Conservation (phyloP, 1,140 invertebrate species). For the Anastrepha ludens region DNA sequence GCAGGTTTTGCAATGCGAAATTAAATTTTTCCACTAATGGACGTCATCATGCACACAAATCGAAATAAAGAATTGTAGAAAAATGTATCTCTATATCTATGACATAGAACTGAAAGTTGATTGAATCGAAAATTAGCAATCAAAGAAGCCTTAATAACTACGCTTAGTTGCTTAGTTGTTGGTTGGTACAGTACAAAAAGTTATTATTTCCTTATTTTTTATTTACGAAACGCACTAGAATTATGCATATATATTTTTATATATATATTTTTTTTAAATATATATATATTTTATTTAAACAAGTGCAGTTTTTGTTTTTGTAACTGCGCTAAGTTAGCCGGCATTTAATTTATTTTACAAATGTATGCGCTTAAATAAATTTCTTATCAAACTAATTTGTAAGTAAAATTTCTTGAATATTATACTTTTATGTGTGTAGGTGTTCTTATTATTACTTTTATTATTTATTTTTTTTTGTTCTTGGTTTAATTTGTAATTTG, state of each 20-base stretch:
- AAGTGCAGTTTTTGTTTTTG: not conserved
- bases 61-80: not conserved
- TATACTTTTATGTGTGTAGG: not conserved
- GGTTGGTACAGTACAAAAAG: not conserved
- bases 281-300: not conserved
- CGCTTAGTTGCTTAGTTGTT: not conserved
- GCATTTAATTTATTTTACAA: not conserved
- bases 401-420: not conserved
- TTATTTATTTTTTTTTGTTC: too few relatives aligned
- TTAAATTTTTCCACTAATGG: too few relatives aligned
- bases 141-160: conserved; percentile 2
- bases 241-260: too few relatives aligned
- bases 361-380: conserved; percentile 2
- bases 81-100: not conserved
- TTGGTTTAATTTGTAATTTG: too few relatives aligned
- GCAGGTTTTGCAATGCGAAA: not conserved
- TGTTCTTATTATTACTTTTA: too few relatives aligned
- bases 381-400: not conserved
- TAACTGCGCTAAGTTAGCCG: not conserved
- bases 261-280: not conserved
- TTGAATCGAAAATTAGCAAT: not conserved
- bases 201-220: not conserved
- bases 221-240: not conserved
- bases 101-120: not conserved
- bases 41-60: too few relatives aligned